A percentile compares a stretch with the other conserved stretches of the same genome.
Conservation (phyloP, 1,140 invertebrate species). For the Zaprionus capensis region DNA sequence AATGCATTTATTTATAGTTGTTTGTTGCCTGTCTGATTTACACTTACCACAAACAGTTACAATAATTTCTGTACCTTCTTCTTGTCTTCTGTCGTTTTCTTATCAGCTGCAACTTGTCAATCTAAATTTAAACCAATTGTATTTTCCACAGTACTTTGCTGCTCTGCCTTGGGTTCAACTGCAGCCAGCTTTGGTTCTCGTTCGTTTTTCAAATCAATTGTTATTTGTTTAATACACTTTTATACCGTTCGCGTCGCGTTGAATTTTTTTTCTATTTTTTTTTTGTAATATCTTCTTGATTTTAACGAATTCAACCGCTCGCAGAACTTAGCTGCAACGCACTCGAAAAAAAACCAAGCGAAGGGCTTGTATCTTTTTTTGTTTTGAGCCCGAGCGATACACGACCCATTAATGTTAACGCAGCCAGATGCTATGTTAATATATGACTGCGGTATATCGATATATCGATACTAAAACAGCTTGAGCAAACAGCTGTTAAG, state of each 20-base stretch:
- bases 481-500: slow-evolving; percentile 28
- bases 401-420: slow-evolving; percentile 28
- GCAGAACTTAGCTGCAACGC: slow-evolving; percentile 43
- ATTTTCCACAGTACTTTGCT: not conserved
- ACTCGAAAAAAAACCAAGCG: slow-evolving; percentile 34
- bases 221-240: not conserved
- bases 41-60: slow-evolving; percentile 43
- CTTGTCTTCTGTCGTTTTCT: not conserved
- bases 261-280: slow-evolving; percentile 6
- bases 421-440: slow-evolving; percentile 15
- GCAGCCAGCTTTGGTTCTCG: not conserved
- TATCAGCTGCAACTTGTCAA: slow-evolving; percentile 23
- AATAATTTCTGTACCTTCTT: slow-evolving; percentile 15
- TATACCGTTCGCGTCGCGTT: not conserved
- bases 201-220: not conserved
- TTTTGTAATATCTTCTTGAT: slow-evolving; percentile 26
- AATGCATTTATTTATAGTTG: slow-evolving; percentile 27
- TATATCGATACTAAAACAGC: not conserved
- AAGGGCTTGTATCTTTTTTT: slow-evolving; percentile 26
- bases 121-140: slow-evolving; percentile 11
- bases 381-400: slow-evolving; percentile 41
- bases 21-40: slow-evolving; percentile 3
- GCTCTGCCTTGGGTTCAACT: not conserved
- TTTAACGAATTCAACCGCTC: slow-evolving; percentile 32
- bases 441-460: not conserved